Evolutionary conservation across 1,140 invertebrate genomes (phyloP).

Genomic region (Diabrotica virgifera): DNA sequence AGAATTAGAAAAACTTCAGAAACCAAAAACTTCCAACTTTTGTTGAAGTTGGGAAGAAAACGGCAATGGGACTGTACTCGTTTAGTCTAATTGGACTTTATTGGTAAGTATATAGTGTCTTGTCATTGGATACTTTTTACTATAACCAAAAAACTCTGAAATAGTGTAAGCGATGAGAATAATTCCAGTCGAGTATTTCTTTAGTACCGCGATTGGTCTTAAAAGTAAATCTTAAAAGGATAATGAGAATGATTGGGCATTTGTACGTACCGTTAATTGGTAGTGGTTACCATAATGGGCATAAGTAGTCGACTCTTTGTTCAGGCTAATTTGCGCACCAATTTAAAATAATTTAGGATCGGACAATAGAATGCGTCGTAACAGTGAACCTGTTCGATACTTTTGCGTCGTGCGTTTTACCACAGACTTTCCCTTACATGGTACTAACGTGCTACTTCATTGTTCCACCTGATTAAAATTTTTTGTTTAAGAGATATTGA

Average conservation of each 20-base stretch:
- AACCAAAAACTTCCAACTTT: too few species aligned
- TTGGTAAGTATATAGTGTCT: too few species aligned
- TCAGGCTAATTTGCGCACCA: constrained; percentile 32
- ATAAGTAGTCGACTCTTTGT: constrained; percentile 25
- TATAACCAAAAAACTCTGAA: too few species aligned
- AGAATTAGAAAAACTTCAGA: too few species aligned
- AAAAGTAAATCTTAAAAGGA: constrained; percentile 25
- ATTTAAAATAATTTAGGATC: constrained; percentile 31
- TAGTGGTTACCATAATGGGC: constrained; percentile 29
- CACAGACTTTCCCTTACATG: constrained; percentile 14
- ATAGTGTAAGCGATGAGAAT: too few species aligned
- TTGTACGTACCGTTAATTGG: constrained; percentile 34
- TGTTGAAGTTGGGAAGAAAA: too few species aligned
- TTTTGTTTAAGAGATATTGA: too few species aligned
- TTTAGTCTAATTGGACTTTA: too few species aligned
- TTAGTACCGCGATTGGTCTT: background rate
- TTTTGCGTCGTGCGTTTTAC: background rate
- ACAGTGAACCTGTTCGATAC: background rate
- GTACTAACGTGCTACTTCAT: constrained; percentile 1
- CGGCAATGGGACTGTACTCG: too few species aligned
- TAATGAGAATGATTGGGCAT: constrained; percentile 25
- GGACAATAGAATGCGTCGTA: constrained; percentile 23
- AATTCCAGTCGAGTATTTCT: too few species aligned
- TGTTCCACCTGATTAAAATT: too few species aligned
- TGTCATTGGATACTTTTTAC: too few species aligned